Evolutionary conservation across 2,888 invertebrate species (phyloP), one percentile per base, ranked within the genome.

Genomic region (Globia sparganii): DNA sequence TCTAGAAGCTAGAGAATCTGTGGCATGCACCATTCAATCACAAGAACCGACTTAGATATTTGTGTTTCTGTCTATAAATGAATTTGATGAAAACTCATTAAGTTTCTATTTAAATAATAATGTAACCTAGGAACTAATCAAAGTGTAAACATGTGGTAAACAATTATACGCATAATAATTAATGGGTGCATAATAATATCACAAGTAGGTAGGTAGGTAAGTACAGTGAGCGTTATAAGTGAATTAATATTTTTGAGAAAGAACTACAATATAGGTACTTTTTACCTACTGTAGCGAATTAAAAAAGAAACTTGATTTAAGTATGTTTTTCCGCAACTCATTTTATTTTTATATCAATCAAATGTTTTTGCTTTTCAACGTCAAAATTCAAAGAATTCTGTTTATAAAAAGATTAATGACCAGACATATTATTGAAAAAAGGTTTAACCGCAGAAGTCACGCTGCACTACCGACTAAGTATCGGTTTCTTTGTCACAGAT

Each of bases 71-170:
- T 49, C 37, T 65, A 11, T 40, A 43, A 43, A 58, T 53, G 6
- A 34, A 34, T 46, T 58, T 58, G 72, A 59, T 83, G 78, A 58
- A 49, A 5, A 43, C 31, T 6, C 59, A 31, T 40, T n/a, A n/a
- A 34, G 40, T 37, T 64, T n/a, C 2, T 49, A 79, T 59, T 56
- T 69, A 49, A 64, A 61, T 68, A 67, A 31, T 31, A 40, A 59
- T 65, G 43, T 69, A 72, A 66, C 75, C 59, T 68, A n/a, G n/a
- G n/a, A n/a, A 75, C 18, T 70, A 49, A 77, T 81, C 69, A 49
- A 70, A 70, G 34, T 59, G 77, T 81, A 70, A 81, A 81, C 34
- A 76, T 62, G 40, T 56, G 34, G 31, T 53, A 13, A 68, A 40
- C 34, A 18, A 67, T 61, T 37, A 40, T 53, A 56, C 18, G 11